A percentile compares a stretch with the other conserved stretches of the same genome.
Evolutionary conservation across 2,113 vertebrate species (phyloP).

Genomic region (Apus apus): DNA sequence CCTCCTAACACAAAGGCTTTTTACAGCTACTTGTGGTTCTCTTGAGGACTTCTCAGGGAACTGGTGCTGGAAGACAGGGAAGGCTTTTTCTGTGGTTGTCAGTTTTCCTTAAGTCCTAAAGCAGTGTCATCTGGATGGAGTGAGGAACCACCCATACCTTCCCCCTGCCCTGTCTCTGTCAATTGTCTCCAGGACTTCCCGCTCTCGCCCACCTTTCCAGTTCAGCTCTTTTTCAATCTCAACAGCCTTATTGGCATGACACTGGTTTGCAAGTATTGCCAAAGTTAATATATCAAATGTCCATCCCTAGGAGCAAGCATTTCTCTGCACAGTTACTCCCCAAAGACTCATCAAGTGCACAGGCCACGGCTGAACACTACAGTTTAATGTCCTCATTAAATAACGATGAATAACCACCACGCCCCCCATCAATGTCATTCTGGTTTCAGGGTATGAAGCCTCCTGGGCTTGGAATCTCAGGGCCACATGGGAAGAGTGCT

Average conservation of each 20-base stretch:
- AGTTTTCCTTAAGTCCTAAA: not conserved
- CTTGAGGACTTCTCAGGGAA: not conserved
- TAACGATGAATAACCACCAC: not conserved
- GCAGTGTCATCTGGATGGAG: not conserved
- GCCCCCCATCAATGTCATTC: not conserved
- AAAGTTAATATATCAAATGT: slow-evolving; percentile 49
- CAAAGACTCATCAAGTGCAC: not conserved
- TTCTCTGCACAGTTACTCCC: slow-evolving; percentile 44
- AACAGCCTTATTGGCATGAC: slow-evolving; percentile 44
- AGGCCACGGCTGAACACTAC: not conserved
- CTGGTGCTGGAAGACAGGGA: not conserved
- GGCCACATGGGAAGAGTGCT: not conserved
- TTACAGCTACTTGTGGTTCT: not conserved
- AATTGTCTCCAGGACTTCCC: slow-evolving; percentile 17
- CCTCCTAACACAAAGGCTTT: not conserved
- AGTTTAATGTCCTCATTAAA: slow-evolving; percentile 35
- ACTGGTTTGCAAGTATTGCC: slow-evolving; percentile 44
- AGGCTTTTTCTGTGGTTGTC: not conserved
- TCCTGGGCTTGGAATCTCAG: not conserved
- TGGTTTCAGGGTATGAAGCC: not conserved
- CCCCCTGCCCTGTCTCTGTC: slow-evolving; percentile 33
- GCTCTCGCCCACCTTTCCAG: slow-evolving; percentile 29
- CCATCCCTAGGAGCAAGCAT: not conserved
- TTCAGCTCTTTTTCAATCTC: slow-evolving; percentile 52
- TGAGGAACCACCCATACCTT: not conserved